Conservation (phyloP, 2,888 invertebrate genomes). For the Acholoe squamosa region DNA sequence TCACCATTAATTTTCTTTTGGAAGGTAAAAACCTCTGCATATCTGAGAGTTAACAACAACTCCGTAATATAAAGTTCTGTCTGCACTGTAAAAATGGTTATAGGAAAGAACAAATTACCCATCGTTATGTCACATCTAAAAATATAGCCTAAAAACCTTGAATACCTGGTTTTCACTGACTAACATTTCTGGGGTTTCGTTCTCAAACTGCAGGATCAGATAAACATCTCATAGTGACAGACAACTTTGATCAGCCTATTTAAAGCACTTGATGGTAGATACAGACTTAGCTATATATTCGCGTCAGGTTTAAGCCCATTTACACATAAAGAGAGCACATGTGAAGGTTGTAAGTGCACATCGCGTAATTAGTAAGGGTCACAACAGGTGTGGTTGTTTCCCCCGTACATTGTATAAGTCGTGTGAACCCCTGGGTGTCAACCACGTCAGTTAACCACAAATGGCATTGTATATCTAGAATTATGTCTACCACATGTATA, state of each 20-base stretch:
- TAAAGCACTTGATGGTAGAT: not conserved
- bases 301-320: not conserved
- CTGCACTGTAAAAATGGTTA: too few species aligned
- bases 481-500: not conserved
- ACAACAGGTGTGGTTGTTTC: not conserved
- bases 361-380: not conserved
- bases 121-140: too few species aligned
- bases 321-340: not conserved
- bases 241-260: not conserved
- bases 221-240: not conserved
- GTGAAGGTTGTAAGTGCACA: not conserved
- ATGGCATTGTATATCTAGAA: not conserved
- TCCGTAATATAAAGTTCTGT: too few species aligned
- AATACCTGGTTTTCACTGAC: too few species aligned
- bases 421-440: too few species aligned
- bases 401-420: not conserved
- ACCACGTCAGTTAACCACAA: slow-evolving; percentile 8
- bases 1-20: too few species aligned
- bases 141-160: too few species aligned
- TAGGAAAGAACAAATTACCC: too few species aligned
- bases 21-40: too few species aligned
- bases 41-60: too few species aligned
- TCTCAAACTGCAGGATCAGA: too few species aligned
- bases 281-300: not conserved
- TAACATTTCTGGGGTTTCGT: too few species aligned